Evolutionary conservation across 2,113 vertebrate genomes (phyloP).

Genomic region (Vidua macroura): DNA sequence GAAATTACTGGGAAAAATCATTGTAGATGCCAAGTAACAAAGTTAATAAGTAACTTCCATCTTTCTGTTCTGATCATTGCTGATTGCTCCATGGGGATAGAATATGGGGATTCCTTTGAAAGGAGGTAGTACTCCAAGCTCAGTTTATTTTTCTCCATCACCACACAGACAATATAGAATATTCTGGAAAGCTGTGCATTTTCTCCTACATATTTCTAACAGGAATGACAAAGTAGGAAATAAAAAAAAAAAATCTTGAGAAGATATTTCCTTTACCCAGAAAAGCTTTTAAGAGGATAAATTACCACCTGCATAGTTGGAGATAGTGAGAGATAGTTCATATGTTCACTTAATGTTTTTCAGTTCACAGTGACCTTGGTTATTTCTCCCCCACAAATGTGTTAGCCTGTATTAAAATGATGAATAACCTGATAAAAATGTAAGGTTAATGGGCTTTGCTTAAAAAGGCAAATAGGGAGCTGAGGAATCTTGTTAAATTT

Average conservation of each 20-base stretch:
- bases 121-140: neutral
- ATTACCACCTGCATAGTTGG: neutral
- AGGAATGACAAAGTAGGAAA: neutral
- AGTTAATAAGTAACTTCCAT: neutral
- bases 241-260: neutral
- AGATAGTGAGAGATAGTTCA: neutral
- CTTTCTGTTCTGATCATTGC: neutral
- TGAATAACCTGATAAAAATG: neutral
- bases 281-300: conserved; percentile 11
- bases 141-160: neutral
- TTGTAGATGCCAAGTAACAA: neutral
- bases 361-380: neutral
- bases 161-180: neutral
- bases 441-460: conserved; percentile 14
- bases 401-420: conserved; percentile 2
- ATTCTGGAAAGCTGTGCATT: neutral
- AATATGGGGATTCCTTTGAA: neutral
- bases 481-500: neutral
- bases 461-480: neutral
- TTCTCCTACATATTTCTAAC: neutral
- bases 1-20: neutral
- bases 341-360: neutral
- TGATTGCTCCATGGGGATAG: neutral
- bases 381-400: neutral
- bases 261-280: neutral